Evolutionary conservation across 2,888 invertebrate genomes (phyloP).

Genomic region (Caenorhabditis sulstoni): DNA sequence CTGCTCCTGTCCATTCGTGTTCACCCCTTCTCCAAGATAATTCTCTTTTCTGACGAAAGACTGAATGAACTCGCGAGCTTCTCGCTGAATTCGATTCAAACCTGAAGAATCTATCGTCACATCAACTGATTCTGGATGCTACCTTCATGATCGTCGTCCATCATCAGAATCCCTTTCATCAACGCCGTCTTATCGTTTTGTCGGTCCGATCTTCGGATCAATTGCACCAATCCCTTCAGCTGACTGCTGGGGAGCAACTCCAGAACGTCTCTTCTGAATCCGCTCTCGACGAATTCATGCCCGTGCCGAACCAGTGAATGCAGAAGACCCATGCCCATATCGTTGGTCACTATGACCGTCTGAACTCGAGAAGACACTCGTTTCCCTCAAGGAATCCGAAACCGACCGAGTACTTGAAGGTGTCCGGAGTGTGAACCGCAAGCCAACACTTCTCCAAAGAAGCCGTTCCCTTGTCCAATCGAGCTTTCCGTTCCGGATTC

Average conservation of each 20-base stretch:
- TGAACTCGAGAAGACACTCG: conserved; percentile 1
- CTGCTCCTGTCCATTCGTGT: conserved; percentile 13
- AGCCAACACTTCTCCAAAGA: neutral
- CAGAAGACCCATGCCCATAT: conserved; percentile 3
- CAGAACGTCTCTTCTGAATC: conserved; percentile 3
- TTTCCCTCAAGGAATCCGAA: too few species aligned
- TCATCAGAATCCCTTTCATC: neutral
- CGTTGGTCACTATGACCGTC: conserved; percentile 8
- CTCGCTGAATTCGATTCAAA: neutral
- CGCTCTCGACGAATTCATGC: neutral
- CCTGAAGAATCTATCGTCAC: too few species aligned
- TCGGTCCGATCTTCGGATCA: neutral
- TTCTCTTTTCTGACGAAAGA: neutral
- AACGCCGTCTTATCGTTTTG: neutral
- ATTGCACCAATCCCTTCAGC: neutral
- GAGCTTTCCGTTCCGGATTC: neutral
- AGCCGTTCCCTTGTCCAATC: neutral
- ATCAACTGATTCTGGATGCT: too few species aligned
- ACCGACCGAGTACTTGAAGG: conserved; percentile 16
- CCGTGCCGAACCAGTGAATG: conserved; percentile 21
- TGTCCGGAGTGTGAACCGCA: conserved; percentile 11
- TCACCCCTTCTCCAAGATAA: conserved; percentile 15
- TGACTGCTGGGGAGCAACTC: neutral
- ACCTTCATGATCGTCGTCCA: conserved; percentile 1
- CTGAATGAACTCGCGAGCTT: conserved; percentile 10